Percentiles rank a stretch among this genome's conserved stretches.
Evolutionary conservation across 2,888 invertebrate species (phyloP).

Genomic region (Trachelus stipa): DNA sequence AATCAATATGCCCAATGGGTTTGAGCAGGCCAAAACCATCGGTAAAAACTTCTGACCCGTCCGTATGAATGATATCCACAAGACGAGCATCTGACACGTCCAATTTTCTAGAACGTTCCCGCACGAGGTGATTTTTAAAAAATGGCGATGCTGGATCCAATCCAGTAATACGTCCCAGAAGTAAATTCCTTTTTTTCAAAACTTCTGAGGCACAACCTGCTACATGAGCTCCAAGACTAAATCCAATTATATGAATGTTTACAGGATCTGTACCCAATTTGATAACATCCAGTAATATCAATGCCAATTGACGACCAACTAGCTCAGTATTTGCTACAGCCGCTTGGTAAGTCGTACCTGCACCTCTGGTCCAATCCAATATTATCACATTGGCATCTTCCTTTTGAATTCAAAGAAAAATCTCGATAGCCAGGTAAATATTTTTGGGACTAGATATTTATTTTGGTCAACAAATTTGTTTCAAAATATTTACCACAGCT

Average conservation of each 20-base stretch:
- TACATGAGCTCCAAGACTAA: slow-evolving; percentile 73
- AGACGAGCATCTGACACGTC: slow-evolving; percentile 74
- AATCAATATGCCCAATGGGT: slow-evolving; percentile 73
- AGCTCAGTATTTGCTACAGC: slow-evolving; percentile 74
- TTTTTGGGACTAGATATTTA: background rate
- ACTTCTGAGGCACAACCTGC: slow-evolving; percentile 72
- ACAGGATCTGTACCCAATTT: slow-evolving; percentile 65
- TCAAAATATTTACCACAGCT: slow-evolving; percentile 66
- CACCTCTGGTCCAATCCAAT: slow-evolving; percentile 72
- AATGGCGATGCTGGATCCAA: slow-evolving; percentile 72
- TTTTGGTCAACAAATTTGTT: background rate
- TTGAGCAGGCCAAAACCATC: slow-evolving; percentile 73
- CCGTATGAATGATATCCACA: slow-evolving; percentile 78
- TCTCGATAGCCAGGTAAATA: background rate
- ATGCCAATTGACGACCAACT: slow-evolving; percentile 71
- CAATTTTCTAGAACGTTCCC: slow-evolving; percentile 70
- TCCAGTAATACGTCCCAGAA: slow-evolving; percentile 73
- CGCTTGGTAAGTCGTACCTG: slow-evolving; percentile 70
- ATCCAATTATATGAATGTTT: slow-evolving; percentile 70
- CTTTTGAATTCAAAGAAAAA: slow-evolving; percentile 50
- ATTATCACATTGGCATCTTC: slow-evolving; percentile 70
- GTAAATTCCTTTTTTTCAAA: slow-evolving; percentile 64
- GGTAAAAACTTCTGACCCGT: slow-evolving; percentile 71
- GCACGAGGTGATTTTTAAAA: slow-evolving; percentile 70
- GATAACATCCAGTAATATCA: slow-evolving; percentile 68